phyloP scores from a whole-genome alignment of 2,888 invertebrate species.

The Alviniconcha strummeri region DNA sequence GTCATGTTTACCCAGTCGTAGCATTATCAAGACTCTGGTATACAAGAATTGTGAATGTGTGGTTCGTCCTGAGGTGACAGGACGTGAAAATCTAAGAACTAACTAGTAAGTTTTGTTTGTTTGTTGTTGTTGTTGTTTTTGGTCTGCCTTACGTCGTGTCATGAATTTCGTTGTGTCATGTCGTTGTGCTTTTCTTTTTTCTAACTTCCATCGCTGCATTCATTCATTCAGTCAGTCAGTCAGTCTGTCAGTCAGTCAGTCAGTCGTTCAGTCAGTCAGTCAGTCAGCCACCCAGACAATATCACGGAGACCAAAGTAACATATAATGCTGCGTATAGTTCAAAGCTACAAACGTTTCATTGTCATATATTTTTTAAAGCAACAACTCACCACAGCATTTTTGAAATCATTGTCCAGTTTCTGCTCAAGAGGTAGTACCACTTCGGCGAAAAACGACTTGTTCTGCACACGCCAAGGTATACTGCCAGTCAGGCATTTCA shows the following conservation, averaged over 20 bases:
- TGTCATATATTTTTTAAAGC: not conserved
- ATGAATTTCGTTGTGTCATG: not conserved
- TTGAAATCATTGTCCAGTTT: conserved; percentile 63
- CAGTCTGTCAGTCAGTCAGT: no score
- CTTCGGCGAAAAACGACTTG: conserved; percentile 58
- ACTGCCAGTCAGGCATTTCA: not conserved
- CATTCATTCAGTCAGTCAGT: no score
- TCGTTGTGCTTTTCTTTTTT: not conserved
- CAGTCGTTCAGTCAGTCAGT: no score
- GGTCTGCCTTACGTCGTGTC: not conserved
- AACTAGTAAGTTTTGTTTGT: no score
- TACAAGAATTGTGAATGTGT: no score
- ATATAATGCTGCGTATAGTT: not conserved
- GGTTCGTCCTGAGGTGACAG: no score
- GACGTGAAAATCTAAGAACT: no score
- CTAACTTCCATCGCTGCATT: not conserved
- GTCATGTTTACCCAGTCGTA: no score
- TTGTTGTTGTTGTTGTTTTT: no score
- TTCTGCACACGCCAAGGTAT: conserved; percentile 47
- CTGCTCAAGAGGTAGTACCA: conserved; percentile 60
- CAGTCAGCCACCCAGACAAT: not conserved
- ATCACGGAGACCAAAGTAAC: no score
- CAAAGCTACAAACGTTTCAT: not conserved
- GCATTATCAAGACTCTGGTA: no score
- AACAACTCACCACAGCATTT: conserved; percentile 54